These are phyloP conservation scores for Smutsia gigantea DNA, from an alignment of 2,797 vertebrate genomes.

Conservation along the genomic window DNA sequence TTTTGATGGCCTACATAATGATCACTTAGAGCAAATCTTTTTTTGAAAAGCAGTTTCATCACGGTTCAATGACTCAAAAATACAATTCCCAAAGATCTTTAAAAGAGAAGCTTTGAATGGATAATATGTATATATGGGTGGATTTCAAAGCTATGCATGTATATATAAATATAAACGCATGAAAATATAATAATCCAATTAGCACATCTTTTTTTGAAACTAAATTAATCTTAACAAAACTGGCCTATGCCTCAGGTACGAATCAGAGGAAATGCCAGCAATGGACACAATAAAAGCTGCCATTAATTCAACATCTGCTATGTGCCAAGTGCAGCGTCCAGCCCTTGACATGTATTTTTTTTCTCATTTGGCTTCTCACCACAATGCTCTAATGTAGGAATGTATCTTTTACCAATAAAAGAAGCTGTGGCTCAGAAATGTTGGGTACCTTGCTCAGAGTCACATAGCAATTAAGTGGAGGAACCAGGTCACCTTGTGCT, in stretches of 20 bases:
- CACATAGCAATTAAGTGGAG: neutral
- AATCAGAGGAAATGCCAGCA: neutral
- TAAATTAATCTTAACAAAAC: constrained; percentile 11
- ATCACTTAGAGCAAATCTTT: constrained; percentile 51
- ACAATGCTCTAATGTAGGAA: neutral
- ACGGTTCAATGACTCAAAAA: constrained; percentile 68
- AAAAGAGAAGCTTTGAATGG: constrained; percentile 56
- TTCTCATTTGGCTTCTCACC: neutral
- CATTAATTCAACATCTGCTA: neutral
- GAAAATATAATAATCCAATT: constrained; percentile 59
- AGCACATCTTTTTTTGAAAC: constrained; percentile 32
- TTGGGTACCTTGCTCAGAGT: neutral
- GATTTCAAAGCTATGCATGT: constrained; percentile 34
- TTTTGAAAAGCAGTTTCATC: constrained; percentile 35
- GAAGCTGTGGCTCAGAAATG: constrained; percentile 27
- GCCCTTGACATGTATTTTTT: neutral
- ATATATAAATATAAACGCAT: constrained; percentile 45
- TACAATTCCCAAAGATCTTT: constrained; percentile 53
- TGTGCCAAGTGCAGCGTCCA: neutral
- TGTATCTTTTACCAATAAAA: neutral
- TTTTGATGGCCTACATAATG: constrained; percentile 52
- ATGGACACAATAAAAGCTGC: neutral
- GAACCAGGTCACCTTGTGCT: constrained; percentile 65
- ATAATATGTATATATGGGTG: constrained; percentile 12
- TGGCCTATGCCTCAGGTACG: constrained; percentile 13